phyloP scores from a whole-genome alignment of 2,888 invertebrate genomes.

The Chalcis sispes region DNA sequence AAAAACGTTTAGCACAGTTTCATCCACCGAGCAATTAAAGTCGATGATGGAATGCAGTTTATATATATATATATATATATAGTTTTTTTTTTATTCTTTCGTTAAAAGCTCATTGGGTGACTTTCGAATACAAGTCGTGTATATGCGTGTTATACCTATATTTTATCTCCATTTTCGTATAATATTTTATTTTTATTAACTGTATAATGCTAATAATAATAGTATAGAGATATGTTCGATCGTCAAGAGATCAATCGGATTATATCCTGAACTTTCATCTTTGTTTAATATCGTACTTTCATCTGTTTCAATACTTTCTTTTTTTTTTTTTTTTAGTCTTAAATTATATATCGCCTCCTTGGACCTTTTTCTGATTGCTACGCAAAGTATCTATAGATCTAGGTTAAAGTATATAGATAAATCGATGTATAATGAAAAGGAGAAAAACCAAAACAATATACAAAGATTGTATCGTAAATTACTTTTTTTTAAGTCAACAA shows the following conservation, averaged over 20 bases:
- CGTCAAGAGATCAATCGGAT: slow-evolving; percentile 16
- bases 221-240: slow-evolving; percentile 20
- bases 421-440: background rate
- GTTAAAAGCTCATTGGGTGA: slow-evolving; percentile 53
- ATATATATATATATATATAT: slow-evolving; percentile 2
- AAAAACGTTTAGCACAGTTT: slow-evolving; percentile 43
- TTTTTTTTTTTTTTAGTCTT: slow-evolving; percentile 33
- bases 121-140: slow-evolving; percentile 42
- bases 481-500: background rate
- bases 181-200: slow-evolving; percentile 7
- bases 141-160: slow-evolving; percentile 32
- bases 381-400: background rate
- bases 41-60: slow-evolving; percentile 11
- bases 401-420: background rate
- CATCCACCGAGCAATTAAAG: background rate
- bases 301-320: slow-evolving; percentile 45
- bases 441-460: background rate
- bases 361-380: slow-evolving; percentile 25
- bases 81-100: slow-evolving; percentile 24
- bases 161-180: slow-evolving; percentile 6
- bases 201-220: slow-evolving; percentile 18
- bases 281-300: slow-evolving; percentile 38
- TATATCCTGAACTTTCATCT: slow-evolving; percentile 19
- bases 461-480: background rate
- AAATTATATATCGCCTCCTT: slow-evolving; percentile 37